Base-by-base conservation (phyloP, 53 echinoderm and acorn worm genomes). In the Temnopleurus reevesii region DNA sequence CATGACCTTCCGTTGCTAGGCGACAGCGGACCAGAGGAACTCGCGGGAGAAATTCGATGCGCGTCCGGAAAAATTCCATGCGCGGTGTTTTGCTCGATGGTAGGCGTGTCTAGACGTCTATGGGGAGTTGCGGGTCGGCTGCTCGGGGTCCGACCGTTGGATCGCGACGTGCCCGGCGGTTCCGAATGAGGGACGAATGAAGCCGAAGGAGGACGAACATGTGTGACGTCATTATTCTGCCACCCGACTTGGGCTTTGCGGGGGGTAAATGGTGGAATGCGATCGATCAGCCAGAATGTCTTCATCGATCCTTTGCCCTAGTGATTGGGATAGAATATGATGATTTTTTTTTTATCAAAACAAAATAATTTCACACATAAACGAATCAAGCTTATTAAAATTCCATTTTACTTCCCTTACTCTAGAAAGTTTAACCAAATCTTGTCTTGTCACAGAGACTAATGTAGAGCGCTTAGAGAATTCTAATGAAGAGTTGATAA, bases 241-340 rank as follows among this genome's bases (percentile, higher is more conserved):
- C 88, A 87, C 27, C 66, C 88, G 12, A 87, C 88, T 0, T 66
- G 88, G 25, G 34, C 27, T 49, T 10, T 65, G 8, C 88, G 88
- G 0, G 88, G 88, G 0, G 88, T 66, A 33, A 66, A 66, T 8
- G 65, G 46, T 2, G 71, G 53, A 53, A 87, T 87, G 53, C 88
- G 65, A 66, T 87, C 88, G 18, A 47, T 1, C 12, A 87, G 45
- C 88, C 88, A 87, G 47, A 47, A 87, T 7, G 88, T 87, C 36
- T 87, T 66, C 88, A 87, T 87, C 27, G 51, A 47, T 29, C 88
- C 88, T 66, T 87, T 87, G 34, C 88, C 88, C 88, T 87, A 27
- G 71, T 36, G 4, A 15, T 30, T 9, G 18, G 34, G 33, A 63
- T 15, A 31, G 33, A 63, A 63, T 4, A 17, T 13, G 1, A 49